phyloP scores from a whole-genome alignment of 2,113 vertebrate genomes.

The Carassius auratus region DNA sequence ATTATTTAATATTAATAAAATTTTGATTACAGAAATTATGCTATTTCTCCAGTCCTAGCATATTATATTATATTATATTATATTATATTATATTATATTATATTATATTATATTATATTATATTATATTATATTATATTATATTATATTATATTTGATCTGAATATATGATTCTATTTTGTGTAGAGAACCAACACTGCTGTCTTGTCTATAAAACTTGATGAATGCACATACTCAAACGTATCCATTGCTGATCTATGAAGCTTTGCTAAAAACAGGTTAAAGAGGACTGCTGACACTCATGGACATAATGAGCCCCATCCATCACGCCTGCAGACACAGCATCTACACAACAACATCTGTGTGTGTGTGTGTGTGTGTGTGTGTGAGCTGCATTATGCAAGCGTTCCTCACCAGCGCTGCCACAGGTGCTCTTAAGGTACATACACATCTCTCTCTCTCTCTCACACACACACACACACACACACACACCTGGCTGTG shows the following conservation, averaged over 20 bases:
- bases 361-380: neutral
- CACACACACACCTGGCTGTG: neutral
- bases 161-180: neutral
- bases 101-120: neutral
- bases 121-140: neutral
- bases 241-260: conserved; percentile 13
- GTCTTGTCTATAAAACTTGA: neutral
- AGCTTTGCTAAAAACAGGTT: conserved; percentile 33
- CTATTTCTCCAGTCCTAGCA: no score
- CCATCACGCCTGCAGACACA: neutral
- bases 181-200: neutral
- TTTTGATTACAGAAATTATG: neutral
- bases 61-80: neutral
- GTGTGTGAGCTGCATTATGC: neutral
- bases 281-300: conserved; percentile 31
- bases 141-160: neutral
- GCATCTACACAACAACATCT: neutral
- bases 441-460: neutral
- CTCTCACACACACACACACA: neutral
- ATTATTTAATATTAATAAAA: neutral
- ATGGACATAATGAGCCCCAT: neutral
- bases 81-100: neutral
- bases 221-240: neutral
- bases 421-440: neutral
- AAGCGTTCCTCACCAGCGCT: neutral